Conservation (phyloP, 30 jellyfish, hydroid and myxozoan species). For the Chrysaora quinquecirrha region DNA sequence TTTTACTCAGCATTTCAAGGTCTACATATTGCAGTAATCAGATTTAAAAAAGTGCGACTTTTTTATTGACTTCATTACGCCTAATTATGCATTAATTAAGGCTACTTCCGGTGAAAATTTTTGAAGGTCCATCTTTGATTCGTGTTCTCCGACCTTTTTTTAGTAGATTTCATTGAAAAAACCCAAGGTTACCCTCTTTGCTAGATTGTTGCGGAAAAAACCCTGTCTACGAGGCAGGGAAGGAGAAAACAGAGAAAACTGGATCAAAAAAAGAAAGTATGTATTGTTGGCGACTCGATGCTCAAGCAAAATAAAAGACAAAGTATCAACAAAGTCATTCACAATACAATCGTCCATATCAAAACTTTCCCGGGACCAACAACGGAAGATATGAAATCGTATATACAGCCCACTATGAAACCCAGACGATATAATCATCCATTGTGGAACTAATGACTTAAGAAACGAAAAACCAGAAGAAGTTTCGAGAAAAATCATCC, state of each 20-base stretch:
- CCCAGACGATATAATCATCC: conserved; percentile 20
- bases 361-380: conserved; percentile 39
- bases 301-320: not conserved
- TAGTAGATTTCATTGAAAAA: too few species aligned
- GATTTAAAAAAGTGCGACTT: too few species aligned
- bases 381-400: conserved; percentile 1
- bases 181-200: too few species aligned
- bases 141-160: too few species aligned
- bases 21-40: too few species aligned
- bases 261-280: not conserved
- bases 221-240: too few species aligned
- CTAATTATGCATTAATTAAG: too few species aligned
- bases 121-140: too few species aligned
- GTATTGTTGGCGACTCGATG: not conserved
- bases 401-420: conserved; percentile 22
- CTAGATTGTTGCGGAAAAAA: too few species aligned
- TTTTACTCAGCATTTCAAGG: too few species aligned
- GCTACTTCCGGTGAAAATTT: too few species aligned
- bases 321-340: not conserved
- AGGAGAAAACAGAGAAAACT: not conserved
- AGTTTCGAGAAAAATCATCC: conserved; percentile 9
- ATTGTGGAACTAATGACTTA: conserved; percentile 28
- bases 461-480: conserved; percentile 9
- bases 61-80: too few species aligned
- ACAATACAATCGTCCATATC: not conserved